phyloP scores from a whole-genome alignment of 2,888 invertebrate genomes.

The Watsonalla binaria region DNA sequence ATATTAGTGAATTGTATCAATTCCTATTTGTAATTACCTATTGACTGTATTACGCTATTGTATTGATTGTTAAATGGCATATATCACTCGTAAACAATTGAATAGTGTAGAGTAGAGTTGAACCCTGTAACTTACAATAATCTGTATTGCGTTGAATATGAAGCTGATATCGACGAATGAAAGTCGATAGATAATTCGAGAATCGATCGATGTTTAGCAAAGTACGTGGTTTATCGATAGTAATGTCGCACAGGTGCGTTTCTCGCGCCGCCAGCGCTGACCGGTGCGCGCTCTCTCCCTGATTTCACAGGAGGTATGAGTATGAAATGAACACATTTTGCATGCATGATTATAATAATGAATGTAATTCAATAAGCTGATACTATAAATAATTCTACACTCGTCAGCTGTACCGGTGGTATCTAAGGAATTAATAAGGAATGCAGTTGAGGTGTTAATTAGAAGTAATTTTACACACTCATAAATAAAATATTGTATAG shows the following conservation, averaged over 20 bases:
- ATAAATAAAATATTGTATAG: neutral
- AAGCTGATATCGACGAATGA: too few species aligned
- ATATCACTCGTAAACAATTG: too few species aligned
- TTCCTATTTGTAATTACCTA: too few species aligned
- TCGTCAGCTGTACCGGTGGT: slow-evolving; percentile 18
- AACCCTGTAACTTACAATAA: too few species aligned
- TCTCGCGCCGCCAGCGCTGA: slow-evolving; percentile 24
- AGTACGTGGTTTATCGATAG: slow-evolving; percentile 27
- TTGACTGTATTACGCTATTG: too few species aligned
- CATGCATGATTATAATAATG: slow-evolving; percentile 55
- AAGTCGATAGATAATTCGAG: too few species aligned
- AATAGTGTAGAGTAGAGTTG: too few species aligned
- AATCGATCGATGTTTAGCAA: slow-evolving; percentile 5
- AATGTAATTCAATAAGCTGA: neutral
- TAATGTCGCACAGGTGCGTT: slow-evolving; percentile 42
- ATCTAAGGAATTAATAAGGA: slow-evolving; percentile 22
- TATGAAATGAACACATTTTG: slow-evolving; percentile 46
- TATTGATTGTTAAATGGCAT: too few species aligned
- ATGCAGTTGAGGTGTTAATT: slow-evolving; percentile 4
- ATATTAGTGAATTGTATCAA: too few species aligned
- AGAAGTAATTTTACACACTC: neutral
- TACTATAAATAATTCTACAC: slow-evolving; percentile 32
- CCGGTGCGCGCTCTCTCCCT: slow-evolving; percentile 49
- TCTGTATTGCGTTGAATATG: too few species aligned
- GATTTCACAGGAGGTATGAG: slow-evolving; percentile 61